Percentiles rank a stretch among this genome's conserved stretches.
Conservation (phyloP, 2,888 invertebrate species). For the Didymodactylos carnosus region DNA sequence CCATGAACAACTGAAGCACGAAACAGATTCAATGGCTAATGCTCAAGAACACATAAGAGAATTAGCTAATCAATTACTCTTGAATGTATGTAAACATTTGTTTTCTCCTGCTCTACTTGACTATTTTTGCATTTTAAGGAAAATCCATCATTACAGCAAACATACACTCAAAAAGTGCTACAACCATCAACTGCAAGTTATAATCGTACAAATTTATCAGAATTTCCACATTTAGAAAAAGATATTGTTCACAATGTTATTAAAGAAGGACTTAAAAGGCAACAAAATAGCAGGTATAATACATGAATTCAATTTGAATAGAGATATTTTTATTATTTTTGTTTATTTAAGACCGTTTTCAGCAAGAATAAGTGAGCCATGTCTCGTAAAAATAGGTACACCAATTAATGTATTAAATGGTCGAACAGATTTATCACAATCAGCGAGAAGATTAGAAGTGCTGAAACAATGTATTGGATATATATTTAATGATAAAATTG, state of each 20-base stretch:
- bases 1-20: slow-evolving; percentile 27
- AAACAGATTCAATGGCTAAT: slow-evolving; percentile 22
- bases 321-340: neutral
- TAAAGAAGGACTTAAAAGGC: neutral
- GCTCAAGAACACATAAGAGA: slow-evolving; percentile 31
- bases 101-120: too few species aligned
- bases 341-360: neutral
- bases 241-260: neutral
- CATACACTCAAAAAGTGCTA: neutral
- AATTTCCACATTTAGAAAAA: neutral
- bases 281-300: neutral
- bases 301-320: too few species aligned
- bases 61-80: slow-evolving; percentile 33
- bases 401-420: neutral
- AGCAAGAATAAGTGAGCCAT: neutral
- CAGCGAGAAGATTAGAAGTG: slow-evolving; percentile 67
- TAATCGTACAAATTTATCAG: neutral
- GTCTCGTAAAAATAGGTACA: neutral
- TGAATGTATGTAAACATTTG: slow-evolving; percentile 35
- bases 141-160: neutral
- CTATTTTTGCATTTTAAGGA: neutral
- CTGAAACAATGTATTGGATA: slow-evolving; percentile 71
- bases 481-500: slow-evolving; percentile 87
- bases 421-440: neutral
- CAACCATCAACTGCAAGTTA: neutral